These are phyloP conservation scores for Macropis europaea DNA, from an alignment of 2,888 invertebrate species.

Conservation along the genomic window DNA sequence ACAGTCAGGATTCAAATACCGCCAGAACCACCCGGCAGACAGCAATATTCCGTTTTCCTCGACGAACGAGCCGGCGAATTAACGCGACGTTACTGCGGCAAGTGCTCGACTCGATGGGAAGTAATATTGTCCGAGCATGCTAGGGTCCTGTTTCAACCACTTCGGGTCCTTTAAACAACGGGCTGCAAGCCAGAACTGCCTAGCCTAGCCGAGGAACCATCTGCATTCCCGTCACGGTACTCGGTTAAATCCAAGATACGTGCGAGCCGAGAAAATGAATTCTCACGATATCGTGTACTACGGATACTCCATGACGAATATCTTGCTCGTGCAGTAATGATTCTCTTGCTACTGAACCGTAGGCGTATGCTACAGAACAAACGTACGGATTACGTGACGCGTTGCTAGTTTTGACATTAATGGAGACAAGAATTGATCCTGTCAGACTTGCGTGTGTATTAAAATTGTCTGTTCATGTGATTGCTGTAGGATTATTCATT, in stretches of 20 bases:
- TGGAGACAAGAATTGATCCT: too few relatives aligned
- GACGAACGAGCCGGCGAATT: constrained; percentile 49
- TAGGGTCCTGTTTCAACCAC: constrained; percentile 56
- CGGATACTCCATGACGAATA: constrained; percentile 15
- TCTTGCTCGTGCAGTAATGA: constrained; percentile 12
- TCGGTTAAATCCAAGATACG: constrained; percentile 58
- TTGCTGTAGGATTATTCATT: too few relatives aligned
- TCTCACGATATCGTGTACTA: constrained; percentile 38
- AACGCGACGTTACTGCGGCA: constrained; percentile 54
- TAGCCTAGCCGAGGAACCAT: constrained; percentile 40
- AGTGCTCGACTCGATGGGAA: constrained; percentile 58
- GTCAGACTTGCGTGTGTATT: too few relatives aligned
- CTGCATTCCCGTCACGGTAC: constrained; percentile 55
- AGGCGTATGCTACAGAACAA: too few relatives aligned
- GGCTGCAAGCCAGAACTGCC: constrained; percentile 57
- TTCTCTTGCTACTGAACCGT: too few relatives aligned
- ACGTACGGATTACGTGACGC: too few relatives aligned
- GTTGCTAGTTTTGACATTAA: too few relatives aligned
- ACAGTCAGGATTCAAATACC: constrained; percentile 39
- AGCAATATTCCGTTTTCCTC: constrained; percentile 55
- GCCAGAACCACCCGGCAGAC: constrained; percentile 38
- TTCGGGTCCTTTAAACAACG: constrained; percentile 57
- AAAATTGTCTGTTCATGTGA: too few relatives aligned
- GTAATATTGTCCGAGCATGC: constrained; percentile 60
- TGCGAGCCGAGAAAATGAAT: constrained; percentile 56